These are phyloP conservation scores for Drosophila rubida DNA, from an alignment of 2,888 invertebrate genomes.

Conservation along the genomic window DNA sequence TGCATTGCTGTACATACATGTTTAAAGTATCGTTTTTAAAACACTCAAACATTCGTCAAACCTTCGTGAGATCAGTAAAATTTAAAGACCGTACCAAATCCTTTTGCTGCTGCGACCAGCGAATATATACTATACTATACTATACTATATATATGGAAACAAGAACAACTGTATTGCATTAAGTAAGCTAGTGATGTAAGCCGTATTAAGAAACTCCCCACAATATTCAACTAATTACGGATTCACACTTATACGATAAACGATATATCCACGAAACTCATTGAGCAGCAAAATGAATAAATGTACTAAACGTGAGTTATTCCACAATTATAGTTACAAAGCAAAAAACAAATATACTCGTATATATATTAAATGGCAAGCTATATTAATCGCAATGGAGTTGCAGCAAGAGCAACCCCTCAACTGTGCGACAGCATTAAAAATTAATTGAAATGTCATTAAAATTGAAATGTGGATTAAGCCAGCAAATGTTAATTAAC, in stretches of 20 bases:
- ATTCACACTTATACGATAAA: neutral
- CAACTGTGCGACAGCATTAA: neutral
- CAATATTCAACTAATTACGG: neutral
- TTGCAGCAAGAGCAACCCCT: neutral
- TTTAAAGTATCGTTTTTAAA: neutral
- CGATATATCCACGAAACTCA: neutral
- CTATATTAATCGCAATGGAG: slow-evolving; percentile 1
- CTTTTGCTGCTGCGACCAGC: neutral
- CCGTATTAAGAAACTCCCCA: neutral
- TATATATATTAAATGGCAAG: neutral
- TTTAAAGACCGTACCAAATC: slow-evolving; percentile 6
- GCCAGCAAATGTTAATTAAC: slow-evolving; percentile 32
- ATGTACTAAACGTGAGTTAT: neutral
- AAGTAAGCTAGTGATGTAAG: neutral
- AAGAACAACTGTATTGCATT: neutral
- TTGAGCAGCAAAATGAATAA: no score
- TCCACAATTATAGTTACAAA: slow-evolving; percentile 10
- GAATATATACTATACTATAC: no score
- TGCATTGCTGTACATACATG: neutral
- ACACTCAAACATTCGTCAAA: neutral
- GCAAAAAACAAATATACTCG: neutral
- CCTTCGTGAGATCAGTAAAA: neutral
- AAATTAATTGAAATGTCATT: slow-evolving; percentile 12
- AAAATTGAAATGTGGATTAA: slow-evolving; percentile 20
- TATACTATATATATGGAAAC: neutral